phyloP scores from a whole-genome alignment of 2,113 vertebrate genomes.

The Acanthochromis polyacanthus region DNA sequence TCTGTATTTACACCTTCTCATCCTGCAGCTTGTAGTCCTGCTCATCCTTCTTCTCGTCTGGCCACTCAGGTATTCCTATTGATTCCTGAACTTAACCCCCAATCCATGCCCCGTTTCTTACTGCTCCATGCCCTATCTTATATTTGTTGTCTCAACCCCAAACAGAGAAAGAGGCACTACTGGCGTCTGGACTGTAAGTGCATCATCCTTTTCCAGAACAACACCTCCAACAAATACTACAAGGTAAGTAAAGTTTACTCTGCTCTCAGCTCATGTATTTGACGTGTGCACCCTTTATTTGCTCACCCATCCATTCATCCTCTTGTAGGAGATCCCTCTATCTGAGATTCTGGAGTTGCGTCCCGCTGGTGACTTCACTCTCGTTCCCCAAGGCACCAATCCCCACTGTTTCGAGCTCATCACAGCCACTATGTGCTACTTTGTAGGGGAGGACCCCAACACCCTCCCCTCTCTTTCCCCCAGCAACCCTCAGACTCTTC shows the following conservation, averaged over 20 bases:
- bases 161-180: conserved; percentile 92
- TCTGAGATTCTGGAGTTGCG: conserved; percentile 90
- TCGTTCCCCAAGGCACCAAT: conserved; percentile 86
- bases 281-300: neutral
- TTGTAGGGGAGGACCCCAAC: conserved; percentile 89
- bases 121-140: conserved; percentile 13
- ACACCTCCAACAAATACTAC: conserved; percentile 93
- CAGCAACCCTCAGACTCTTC: conserved; percentile 50
- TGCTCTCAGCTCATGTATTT: neutral
- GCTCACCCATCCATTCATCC: neutral
- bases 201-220: conserved; percentile 93
- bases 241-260: conserved; percentile 82
- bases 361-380: conserved; percentile 84
- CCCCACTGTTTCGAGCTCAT: conserved; percentile 92
- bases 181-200: conserved; percentile 95
- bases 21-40: conserved; percentile 48
- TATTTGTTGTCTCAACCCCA: conserved; percentile 44
- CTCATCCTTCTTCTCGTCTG: conserved; percentile 45
- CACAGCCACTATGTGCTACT: conserved; percentile 89
- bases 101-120: conserved; percentile 14
- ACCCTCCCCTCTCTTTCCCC: conserved; percentile 45
- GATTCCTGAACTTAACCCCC: conserved; percentile 38
- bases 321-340: conserved; percentile 89
- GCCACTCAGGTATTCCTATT: conserved; percentile 36
- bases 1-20: conserved; percentile 31